Evolutionary conservation across 2,113 vertebrate species (phyloP).

Genomic region (Pseudopipra pipra): DNA sequence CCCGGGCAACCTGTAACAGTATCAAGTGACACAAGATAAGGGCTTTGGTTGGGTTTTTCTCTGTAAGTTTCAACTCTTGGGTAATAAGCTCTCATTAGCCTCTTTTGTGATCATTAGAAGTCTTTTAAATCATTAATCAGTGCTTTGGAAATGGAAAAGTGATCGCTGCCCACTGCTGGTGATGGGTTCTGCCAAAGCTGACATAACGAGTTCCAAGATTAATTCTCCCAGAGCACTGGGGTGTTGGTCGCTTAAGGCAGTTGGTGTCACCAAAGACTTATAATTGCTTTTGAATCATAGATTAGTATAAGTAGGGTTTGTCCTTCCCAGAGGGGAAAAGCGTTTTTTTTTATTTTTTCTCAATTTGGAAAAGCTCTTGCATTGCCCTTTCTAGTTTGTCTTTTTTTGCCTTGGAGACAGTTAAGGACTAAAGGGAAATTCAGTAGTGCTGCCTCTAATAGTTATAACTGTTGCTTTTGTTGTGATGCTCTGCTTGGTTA

Average conservation of each 20-base stretch:
- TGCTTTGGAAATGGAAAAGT: neutral
- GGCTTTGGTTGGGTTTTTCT: neutral
- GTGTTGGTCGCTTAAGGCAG: constrained; percentile 38
- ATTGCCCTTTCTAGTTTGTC: neutral
- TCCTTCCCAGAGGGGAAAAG: neutral
- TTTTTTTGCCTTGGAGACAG: neutral
- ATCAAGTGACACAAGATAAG: neutral
- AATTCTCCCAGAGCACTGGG: neutral
- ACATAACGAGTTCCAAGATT: neutral
- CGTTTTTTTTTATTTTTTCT: neutral
- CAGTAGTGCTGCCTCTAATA: neutral
- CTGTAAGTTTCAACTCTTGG: neutral
- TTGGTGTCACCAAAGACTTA: neutral
- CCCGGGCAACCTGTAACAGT: neutral
- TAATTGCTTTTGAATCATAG: constrained; percentile 43
- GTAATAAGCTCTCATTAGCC: neutral
- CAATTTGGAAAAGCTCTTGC: neutral
- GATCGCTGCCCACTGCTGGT: neutral
- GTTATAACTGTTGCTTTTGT: neutral
- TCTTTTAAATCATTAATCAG: neutral
- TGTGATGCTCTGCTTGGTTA: neutral
- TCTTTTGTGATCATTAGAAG: neutral
- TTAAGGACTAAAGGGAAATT: neutral
- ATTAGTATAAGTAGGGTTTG: neutral
- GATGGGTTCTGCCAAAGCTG: neutral